phyloP scores from a whole-genome alignment of 2,888 invertebrate genomes.

The Lypha dubia region DNA sequence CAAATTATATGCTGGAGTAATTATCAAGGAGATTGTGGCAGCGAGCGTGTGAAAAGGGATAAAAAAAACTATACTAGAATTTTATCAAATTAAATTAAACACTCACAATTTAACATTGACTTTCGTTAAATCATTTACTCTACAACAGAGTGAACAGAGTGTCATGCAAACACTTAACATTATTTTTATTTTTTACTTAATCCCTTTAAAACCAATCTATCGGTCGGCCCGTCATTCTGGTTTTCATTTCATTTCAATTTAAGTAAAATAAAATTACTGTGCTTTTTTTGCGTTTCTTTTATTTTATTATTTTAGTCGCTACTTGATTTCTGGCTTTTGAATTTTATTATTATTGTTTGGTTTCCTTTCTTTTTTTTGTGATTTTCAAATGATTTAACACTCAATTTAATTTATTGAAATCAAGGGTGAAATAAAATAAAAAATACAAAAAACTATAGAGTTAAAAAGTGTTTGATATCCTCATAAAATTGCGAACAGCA shows the following conservation, averaged over 20 bases:
- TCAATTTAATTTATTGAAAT: conserved; percentile 65
- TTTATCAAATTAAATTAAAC: conserved; percentile 48
- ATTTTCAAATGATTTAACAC: conserved; percentile 69
- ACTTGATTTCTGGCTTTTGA: conserved; percentile 34
- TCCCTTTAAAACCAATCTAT: neutral
- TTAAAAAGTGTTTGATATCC: conserved; percentile 34
- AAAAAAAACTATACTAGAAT: neutral
- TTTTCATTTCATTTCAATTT: conserved; percentile 41
- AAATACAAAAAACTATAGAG: conserved; percentile 59
- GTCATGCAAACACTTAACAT: conserved; percentile 32
- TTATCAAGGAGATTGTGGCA: neutral
- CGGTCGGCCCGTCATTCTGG: neutral
- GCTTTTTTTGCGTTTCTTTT: neutral
- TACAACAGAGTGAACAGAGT: conserved; percentile 10
- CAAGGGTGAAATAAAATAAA: conserved; percentile 56
- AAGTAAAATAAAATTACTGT: conserved; percentile 26
- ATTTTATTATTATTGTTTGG: conserved; percentile 42
- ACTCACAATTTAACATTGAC: conserved; percentile 38
- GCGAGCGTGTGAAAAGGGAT: neutral
- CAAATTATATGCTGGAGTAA: conserved; percentile 1
- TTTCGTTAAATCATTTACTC: conserved; percentile 27
- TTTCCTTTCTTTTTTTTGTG: conserved; percentile 23
- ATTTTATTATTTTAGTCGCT: conserved; percentile 27
- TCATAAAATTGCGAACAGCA: neutral
- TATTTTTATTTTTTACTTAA: conserved; percentile 19